Evolutionary conservation across 2,113 vertebrate species (phyloP), one percentile per base, ranked within the genome.

Genomic region (Toxotes chatareus): DNA sequence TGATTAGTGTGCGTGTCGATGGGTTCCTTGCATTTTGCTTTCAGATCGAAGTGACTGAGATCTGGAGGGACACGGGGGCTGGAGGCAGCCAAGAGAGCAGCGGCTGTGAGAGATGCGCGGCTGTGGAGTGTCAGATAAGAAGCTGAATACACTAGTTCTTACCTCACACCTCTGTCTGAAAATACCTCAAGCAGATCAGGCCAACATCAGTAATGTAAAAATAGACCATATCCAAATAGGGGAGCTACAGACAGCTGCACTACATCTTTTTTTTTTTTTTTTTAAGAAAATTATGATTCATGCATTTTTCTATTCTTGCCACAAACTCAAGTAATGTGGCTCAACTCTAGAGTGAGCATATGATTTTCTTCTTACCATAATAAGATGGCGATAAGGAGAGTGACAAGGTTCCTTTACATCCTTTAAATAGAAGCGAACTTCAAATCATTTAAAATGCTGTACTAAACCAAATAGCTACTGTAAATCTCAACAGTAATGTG

Each of bases 91-190:
- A 64, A 73, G 77, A 73, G 76, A 90, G 86, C 69, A 64, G 85
- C 17, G 19, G 77, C 46, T 70, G 51, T 73, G 84, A 73, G 79
- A 82, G 79, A 83, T 19, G 47, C 23, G 71, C 38, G 47, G 76
- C 88, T 86, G 84, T 16, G 38, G 73, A 63, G 72, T 14, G 80
- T 80, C 89, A 84, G 89, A 93, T 90, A 86, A 93, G 84, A 71
- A 83, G 80, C 63, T 21, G 68, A 78, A 81, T 38, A 63, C 61
- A 42, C 62, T 32, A 38, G 62, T 76, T 82, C 66, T 70, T 64
- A 80, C 76, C 72, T 79, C 70, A 85, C 60, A 63, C 61, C 76
- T 86, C 83, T 49, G 88, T 79, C 80, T 86, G 76, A 62, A 76
- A 82, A 85, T 79, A 87, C 86, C 60, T 80, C 14, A 0, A 81